Evolutionary conservation across 2,888 invertebrate species (phyloP), one percentile per base, ranked within the genome.

Genomic region (Polyommatus iphigenia): DNA sequence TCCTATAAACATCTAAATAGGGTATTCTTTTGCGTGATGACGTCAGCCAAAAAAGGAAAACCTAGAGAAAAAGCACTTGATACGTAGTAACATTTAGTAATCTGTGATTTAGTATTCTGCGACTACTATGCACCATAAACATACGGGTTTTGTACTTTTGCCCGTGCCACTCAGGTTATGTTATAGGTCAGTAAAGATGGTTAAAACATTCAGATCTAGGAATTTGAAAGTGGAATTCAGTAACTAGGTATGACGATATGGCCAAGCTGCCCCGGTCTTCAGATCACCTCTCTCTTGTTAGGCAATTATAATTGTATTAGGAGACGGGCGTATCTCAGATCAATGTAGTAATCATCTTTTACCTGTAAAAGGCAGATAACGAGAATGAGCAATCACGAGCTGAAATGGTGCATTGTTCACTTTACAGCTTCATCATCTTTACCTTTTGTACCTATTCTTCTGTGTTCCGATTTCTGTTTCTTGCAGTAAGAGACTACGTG

Each of bases 281-380:
- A 24, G 20, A 13, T 6, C 46, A 72, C 73, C 73, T 73, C 73
- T 73, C 73, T 73, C 73, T 73, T 73, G 46, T 73, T 41, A 50
- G 20, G 73, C 73, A 73, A 73, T 46, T 41, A 73, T 50, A 73
- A 50, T 72, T 72, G 20, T 41, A 72, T 72, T 72, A 20, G 73
- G 10, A 73, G 36, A 73, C 46, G 73, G 36, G 73, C 46, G 73
- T 20, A 73, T 72, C 46, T 41, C 2, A 20, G 41, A 73, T 73
- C 41, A 41, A 41, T 73, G 73, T 73, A 73, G 20, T 41, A 73
- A 73, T 41, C 73, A 73, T 41, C 73, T 41, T 73, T 73, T 67
- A 15, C 29, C 67, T 29, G 72, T 72, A 41, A 41, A 41, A 41
- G 41, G 7, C 41, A 18, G 29, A 67, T 67, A 67, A 24, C 67